Percentiles rank a stretch among this genome's conserved stretches.
These are phyloP conservation scores for Cherax quadricarinatus DNA, from an alignment of 1,140 invertebrate genomes.

Conservation along the genomic window DNA sequence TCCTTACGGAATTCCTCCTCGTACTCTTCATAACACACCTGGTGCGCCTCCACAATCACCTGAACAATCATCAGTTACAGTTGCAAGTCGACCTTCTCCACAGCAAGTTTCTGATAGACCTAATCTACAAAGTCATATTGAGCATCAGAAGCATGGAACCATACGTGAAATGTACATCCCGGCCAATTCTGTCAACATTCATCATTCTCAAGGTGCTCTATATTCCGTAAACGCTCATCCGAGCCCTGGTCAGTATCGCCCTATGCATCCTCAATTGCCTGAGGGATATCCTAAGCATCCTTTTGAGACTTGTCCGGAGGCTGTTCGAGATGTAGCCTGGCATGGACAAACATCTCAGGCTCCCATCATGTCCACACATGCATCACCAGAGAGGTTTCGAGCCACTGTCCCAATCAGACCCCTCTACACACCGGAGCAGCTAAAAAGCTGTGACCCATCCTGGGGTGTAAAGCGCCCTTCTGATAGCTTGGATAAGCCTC, in stretches of 20 bases:
- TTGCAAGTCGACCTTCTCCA: background rate
- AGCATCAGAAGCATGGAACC: background rate
- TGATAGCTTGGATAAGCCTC: background rate
- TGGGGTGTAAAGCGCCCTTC: background rate
- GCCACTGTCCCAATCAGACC: background rate
- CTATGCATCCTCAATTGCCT: background rate
- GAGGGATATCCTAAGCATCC: constrained; percentile 1
- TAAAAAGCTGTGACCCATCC: background rate
- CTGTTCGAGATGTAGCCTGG: background rate
- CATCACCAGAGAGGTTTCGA: background rate
- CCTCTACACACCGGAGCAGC: constrained; percentile 1
- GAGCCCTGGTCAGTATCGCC: background rate
- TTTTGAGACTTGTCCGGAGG: background rate
- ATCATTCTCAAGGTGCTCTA: background rate
- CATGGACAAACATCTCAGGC: background rate
- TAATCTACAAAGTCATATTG: background rate
- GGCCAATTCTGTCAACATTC: background rate
- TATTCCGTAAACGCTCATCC: background rate
- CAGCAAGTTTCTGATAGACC: background rate
- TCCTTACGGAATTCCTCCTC: background rate
- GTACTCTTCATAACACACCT: background rate
- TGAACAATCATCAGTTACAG: background rate
- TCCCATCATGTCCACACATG: background rate
- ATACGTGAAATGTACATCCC: constrained; percentile 16
- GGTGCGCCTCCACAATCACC: background rate